Conservation (phyloP, 1,140 invertebrate species). For the Cherax destructor region DNA sequence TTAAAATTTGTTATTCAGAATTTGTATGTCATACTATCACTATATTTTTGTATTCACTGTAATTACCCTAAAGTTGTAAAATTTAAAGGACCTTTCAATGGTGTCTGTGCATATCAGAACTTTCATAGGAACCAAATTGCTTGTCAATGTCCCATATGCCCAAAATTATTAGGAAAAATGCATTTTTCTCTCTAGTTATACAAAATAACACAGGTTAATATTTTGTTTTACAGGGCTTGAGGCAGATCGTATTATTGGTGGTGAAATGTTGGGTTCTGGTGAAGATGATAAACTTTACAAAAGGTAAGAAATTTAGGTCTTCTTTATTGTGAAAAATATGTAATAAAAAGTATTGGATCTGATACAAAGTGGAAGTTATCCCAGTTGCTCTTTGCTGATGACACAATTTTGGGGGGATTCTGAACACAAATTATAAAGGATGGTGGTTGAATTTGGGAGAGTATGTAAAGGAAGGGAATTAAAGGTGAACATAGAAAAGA, state of each 20-base stretch:
- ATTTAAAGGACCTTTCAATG: slow-evolving; percentile 21
- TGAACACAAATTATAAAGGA: no score
- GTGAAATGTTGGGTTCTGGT: slow-evolving; percentile 43
- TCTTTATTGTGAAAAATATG: no score
- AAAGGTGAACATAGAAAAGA: no score
- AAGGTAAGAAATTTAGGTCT: slow-evolving; percentile 24
- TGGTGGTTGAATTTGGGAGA: no score
- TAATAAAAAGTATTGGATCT: no score
- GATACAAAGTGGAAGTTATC: no score
- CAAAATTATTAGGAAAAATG: not conserved
- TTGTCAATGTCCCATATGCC: slow-evolving; percentile 12
- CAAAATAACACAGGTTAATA: not conserved
- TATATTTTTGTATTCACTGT: slow-evolving; percentile 7
- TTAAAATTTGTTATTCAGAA: not conserved
- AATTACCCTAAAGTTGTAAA: slow-evolving; percentile 15
- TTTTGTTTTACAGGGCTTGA: slow-evolving; percentile 51
- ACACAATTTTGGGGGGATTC: no score
- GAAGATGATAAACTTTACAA: slow-evolving; percentile 62
- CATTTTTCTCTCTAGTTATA: not conserved
- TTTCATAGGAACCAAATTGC: slow-evolving; percentile 33
- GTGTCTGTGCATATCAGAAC: slow-evolving; percentile 27
- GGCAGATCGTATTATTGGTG: slow-evolving; percentile 62
- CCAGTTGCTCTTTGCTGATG: no score
- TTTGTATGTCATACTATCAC: not conserved
- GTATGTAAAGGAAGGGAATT: no score